Conservation (phyloP, 2,113 vertebrate genomes). For the Chrysochloris asiatica region DNA sequence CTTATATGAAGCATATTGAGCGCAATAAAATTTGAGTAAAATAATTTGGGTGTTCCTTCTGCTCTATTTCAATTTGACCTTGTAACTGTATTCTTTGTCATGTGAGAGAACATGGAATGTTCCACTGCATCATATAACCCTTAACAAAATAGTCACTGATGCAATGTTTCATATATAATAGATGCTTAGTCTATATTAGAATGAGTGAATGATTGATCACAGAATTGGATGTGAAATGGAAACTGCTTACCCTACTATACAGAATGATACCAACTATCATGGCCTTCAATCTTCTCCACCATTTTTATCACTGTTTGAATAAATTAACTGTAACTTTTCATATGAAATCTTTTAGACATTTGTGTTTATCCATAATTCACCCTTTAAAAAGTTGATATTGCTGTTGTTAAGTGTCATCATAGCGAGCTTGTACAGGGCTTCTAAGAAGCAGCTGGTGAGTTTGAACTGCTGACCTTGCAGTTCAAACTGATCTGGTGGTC, state of each 20-base stretch:
- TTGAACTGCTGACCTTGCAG: too few relatives aligned
- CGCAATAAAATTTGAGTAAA: not conserved
- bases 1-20: not conserved
- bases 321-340: not conserved
- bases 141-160: not conserved
- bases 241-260: not conserved
- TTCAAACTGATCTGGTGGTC: too few relatives aligned
- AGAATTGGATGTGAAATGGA: not conserved
- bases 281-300: not conserved
- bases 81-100: not conserved
- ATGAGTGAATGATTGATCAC: not conserved
- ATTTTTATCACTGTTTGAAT: not conserved
- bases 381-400: constrained; percentile 1
- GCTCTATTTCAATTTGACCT: not conserved
- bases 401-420: too few relatives aligned
- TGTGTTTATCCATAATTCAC: not conserved
- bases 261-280: not conserved
- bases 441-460: too few relatives aligned
- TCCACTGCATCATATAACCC: not conserved
- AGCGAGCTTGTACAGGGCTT: too few relatives aligned
- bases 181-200: not conserved
- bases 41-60: not conserved
- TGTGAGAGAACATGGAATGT: not conserved
- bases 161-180: not conserved
- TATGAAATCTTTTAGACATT: not conserved